Conservation (phyloP, 2,113 vertebrate species). For the Ascaphus truei region DNA sequence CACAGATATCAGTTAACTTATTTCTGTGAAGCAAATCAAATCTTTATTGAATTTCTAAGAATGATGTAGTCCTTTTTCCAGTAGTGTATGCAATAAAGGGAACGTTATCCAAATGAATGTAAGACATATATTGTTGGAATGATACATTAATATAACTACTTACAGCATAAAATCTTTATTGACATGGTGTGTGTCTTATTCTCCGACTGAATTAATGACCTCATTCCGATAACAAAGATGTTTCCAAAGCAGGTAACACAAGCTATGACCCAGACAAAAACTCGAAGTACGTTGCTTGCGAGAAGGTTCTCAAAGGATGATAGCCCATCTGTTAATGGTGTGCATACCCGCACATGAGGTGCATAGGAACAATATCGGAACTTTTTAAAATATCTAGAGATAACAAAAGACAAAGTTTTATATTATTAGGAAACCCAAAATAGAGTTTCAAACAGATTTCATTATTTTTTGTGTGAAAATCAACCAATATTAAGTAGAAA, state of each 20-base stretch:
- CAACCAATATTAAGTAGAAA: no score
- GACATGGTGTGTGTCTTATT: constrained; percentile 71
- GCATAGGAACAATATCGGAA: constrained; percentile 79
- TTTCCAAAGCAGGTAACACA: constrained; percentile 80
- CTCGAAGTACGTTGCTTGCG: constrained; percentile 72
- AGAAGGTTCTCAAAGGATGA: constrained; percentile 79
- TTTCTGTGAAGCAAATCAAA: no score
- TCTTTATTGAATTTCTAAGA: no score
- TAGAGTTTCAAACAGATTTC: background rate
- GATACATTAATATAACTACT: no score
- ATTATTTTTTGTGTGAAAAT: no score
- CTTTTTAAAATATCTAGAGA: constrained; percentile 73
- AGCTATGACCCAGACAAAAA: constrained; percentile 80
- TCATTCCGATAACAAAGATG: constrained; percentile 78
- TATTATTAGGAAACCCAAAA: background rate
- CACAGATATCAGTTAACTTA: no score
- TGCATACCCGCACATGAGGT: constrained; percentile 71
- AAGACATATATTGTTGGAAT: no score
- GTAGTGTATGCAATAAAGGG: no score
- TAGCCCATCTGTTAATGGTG: constrained; percentile 76
- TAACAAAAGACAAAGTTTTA: constrained; percentile 17
- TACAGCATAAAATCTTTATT: constrained; percentile 81
- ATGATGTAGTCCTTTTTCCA: no score
- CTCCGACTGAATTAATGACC: constrained; percentile 75
- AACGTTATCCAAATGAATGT: no score